phyloP scores from a whole-genome alignment of 2,888 invertebrate genomes.

The Steinernema scapterisci region DNA sequence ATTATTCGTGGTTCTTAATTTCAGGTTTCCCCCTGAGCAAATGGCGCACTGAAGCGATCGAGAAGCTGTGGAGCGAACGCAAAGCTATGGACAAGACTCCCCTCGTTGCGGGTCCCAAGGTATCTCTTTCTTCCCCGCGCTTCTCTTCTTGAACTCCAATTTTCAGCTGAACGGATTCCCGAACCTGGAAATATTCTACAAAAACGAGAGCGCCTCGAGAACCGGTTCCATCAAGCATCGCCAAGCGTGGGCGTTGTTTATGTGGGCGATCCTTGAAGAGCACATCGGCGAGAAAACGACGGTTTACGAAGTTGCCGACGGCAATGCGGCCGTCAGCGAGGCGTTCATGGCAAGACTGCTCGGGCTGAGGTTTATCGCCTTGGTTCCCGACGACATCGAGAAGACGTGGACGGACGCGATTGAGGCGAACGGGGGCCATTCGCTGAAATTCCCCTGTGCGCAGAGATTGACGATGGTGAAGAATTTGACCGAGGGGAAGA shows the following conservation, averaged over 20 bases:
- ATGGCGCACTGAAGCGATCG: slow-evolving; percentile 44
- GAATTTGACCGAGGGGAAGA: no score
- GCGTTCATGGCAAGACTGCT: not conserved
- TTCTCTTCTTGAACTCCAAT: not conserved
- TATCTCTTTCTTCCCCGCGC: not conserved
- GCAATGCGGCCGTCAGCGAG: not conserved
- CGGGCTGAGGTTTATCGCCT: not conserved
- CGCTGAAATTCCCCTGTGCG: no score
- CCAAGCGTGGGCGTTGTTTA: slow-evolving; percentile 49
- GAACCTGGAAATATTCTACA: slow-evolving; percentile 43
- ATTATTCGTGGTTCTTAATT: no score
- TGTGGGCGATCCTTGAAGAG: slow-evolving; percentile 50
- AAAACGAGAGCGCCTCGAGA: slow-evolving; percentile 45
- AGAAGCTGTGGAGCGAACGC: slow-evolving; percentile 46
- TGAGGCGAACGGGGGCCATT: no score
- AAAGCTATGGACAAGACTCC: slow-evolving; percentile 43
- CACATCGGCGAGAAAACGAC: slow-evolving; percentile 37
- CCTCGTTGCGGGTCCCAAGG: not conserved
- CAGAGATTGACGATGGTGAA: no score
- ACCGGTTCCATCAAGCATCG: slow-evolving; percentile 50
- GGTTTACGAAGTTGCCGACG: not conserved
- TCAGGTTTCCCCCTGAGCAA: no score
- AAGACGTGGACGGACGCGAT: no score
- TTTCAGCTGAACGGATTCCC: slow-evolving; percentile 38
- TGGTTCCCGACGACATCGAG: not conserved